Base-by-base conservation (phyloP, 1,140 invertebrate genomes). In the Temnothorax longispinosus region DNA sequence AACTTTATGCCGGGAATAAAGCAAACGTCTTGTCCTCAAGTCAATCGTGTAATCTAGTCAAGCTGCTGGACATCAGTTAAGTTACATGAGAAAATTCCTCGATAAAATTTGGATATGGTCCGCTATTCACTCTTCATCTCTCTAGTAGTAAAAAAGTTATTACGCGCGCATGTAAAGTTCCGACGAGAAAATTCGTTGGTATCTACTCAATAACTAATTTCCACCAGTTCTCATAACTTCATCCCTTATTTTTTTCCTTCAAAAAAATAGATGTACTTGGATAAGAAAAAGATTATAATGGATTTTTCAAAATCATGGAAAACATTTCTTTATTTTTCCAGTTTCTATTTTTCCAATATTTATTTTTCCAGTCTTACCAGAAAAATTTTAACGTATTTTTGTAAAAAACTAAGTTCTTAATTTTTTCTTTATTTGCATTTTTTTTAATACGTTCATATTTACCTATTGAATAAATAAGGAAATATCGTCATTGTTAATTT, bases 91-190 rank as follows among this genome's bases (percentile, higher is more conserved):
- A 74, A 84, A 67, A 0, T 67, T 81, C 27, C 27, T 27, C 21
- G 44, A 84, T 56, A 27, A 88, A 88, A 88, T 82, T 56, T 44
- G 21, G 11, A 72, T 58, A 56, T 47, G 64, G 3, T 27, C 18
- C 3, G 11, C 21, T 27, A 27, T 18, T 82, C 13, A 3, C 21
- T 32, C 27, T 13, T 81, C 52, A 32, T 64, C 7, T 52, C 32
- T 1, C 4, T 21, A n/a, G 18, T 18, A 60, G 4, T n/a, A 13
- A 13, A 41, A 67, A 80, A 65, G 15, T 58, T 11, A 15, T 65
- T 7, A 27, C 3, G 54, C 10, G 56, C 8, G n/a, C 6, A 56
- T 69, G 35, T 69, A 69, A 78, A 81, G 0, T 80, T 1, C 5
- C 8, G 32, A 80, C 21, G n/a, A 67, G 3, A 80, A 56, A 41